These are phyloP conservation scores for Tragelaphus imberbis DNA, from an alignment of 2,113 vertebrate genomes.

Conservation along the genomic window DNA sequence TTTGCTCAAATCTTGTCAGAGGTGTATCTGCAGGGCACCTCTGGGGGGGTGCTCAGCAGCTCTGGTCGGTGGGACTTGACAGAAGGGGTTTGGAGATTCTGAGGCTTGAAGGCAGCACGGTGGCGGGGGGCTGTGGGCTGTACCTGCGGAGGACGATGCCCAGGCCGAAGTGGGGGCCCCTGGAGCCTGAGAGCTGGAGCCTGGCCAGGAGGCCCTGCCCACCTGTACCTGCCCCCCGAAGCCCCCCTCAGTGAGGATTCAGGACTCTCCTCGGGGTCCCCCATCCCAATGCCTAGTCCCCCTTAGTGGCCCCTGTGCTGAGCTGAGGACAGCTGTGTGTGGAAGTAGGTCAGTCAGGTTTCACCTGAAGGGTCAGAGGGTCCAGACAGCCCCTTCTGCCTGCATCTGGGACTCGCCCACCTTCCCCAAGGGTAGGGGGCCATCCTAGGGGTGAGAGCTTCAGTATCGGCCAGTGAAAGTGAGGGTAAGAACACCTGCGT, in stretches of 20 bases:
- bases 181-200: background rate
- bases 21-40: background rate
- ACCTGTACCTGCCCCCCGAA: rapidly evolving
- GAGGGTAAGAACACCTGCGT: rapidly evolving
- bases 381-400: background rate
- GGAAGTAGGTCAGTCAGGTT: rapidly evolving
- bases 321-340: background rate
- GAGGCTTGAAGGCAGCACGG: rapidly evolving
- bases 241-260: background rate
- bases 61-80: background rate
- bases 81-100: too few relatives aligned
- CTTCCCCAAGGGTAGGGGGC: background rate
- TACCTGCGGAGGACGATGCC: rapidly evolving
- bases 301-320: background rate
- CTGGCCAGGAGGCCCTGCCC: background rate
- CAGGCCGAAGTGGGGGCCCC: background rate
- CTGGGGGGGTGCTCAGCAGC: rapidly evolving
- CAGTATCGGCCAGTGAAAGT: rapidly evolving
- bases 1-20: rapidly evolving
- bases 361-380: background rate
- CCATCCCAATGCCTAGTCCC: too few relatives aligned
- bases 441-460: background rate
- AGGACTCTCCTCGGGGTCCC: background rate
- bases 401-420: background rate
- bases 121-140: too few relatives aligned